Percentiles rank a stretch among this genome's conserved stretches.
These are phyloP conservation scores for Danionella cerebrum DNA, from an alignment of 2,113 vertebrate genomes.

Conservation along the genomic window DNA sequence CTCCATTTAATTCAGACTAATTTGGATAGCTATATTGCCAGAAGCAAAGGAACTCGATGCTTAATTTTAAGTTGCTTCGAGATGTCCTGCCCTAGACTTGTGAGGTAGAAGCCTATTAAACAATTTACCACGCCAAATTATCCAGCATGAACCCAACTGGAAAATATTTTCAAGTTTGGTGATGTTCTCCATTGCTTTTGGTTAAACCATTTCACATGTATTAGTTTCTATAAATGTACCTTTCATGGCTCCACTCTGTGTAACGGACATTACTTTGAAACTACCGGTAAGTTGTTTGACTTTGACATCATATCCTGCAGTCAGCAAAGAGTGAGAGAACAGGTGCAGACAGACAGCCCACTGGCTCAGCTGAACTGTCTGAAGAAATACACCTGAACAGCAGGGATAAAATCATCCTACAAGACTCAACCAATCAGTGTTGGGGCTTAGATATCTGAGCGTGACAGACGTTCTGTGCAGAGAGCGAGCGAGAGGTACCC, in stretches of 20 bases:
- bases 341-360: background rate
- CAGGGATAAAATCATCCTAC: background rate
- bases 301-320: background rate
- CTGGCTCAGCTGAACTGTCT: background rate
- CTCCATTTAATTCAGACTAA: no score
- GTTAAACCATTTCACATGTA: background rate
- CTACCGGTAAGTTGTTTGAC: background rate
- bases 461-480: background rate
- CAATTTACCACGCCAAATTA: no score
- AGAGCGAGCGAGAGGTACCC: background rate
- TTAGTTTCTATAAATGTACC: background rate
- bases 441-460: background rate
- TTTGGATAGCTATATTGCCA: no score
- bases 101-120: no score
- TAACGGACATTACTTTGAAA: background rate
- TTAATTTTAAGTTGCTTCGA: no score
- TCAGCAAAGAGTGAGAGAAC: background rate
- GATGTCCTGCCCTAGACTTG: no score
- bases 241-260: background rate
- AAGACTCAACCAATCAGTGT: background rate
- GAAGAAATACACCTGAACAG: background rate
- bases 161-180: background rate
- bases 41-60: no score
- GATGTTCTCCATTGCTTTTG: background rate
- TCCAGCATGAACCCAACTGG: no score